These are phyloP conservation scores for Melopsittacus undulatus DNA, from an alignment of 2,797 vertebrate genomes.

Conservation along the genomic window DNA sequence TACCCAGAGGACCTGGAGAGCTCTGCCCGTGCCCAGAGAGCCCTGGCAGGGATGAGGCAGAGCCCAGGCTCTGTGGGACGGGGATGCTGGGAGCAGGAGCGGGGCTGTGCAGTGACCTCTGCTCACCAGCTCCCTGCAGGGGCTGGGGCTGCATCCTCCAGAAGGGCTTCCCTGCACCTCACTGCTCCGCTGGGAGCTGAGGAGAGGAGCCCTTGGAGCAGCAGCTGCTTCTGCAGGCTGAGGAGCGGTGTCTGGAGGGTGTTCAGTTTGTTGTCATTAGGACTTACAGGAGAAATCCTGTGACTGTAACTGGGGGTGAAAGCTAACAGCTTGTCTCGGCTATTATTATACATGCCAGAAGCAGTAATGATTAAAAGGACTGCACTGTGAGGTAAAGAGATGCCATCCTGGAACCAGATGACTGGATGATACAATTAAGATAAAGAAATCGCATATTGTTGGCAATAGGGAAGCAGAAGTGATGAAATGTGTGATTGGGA, in stretches of 20 bases:
- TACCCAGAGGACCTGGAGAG: neutral
- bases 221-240: neutral
- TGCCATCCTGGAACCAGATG: constrained; percentile 48
- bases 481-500: constrained; percentile 65
- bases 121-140: neutral
- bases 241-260: neutral
- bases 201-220: neutral
- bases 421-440: constrained; percentile 62
- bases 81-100: neutral
- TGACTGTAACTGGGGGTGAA: constrained; percentile 46
- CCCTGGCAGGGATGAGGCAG: too few species aligned
- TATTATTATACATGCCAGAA: constrained; percentile 62
- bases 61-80: neutral
- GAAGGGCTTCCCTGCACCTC: neutral
- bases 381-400: constrained; percentile 6
- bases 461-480: constrained; percentile 53
- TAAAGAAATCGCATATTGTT: constrained; percentile 55
- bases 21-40: neutral
- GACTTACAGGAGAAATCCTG: neutral
- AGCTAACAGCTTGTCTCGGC: constrained; percentile 57
- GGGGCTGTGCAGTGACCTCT: neutral
- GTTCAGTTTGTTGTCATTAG: constrained; percentile 47
- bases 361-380: constrained; percentile 63
- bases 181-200: neutral
- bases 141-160: neutral